A percentile compares a stretch with the other conserved stretches of the same genome.
Conservation (phyloP, 2,113 vertebrate species). For the Hymenochirus boettgeri region DNA sequence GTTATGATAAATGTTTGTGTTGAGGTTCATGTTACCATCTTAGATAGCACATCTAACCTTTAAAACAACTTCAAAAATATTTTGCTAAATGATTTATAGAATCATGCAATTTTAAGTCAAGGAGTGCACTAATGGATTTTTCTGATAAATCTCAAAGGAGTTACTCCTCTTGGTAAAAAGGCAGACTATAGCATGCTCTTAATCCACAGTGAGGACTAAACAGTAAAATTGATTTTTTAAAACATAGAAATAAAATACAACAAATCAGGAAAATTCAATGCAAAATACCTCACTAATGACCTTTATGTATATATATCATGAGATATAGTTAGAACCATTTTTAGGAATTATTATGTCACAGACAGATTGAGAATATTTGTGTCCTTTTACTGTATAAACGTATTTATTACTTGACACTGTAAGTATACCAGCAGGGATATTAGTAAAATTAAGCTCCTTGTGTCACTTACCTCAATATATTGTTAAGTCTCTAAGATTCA, state of each 20-base stretch:
- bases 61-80: conserved; percentile 66
- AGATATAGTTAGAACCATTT: too few species aligned
- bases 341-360: too few species aligned
- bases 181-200: conserved; percentile 61
- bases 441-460: too few species aligned
- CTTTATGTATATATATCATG: too few species aligned
- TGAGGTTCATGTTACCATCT: conserved; percentile 53
- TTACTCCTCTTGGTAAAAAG: conserved; percentile 68
- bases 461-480: too few species aligned
- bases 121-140: conserved; percentile 83
- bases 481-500: too few species aligned
- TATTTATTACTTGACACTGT: too few species aligned
- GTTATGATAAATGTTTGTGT: conserved; percentile 51
- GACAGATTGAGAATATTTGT: too few species aligned
- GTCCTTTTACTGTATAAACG: too few species aligned
- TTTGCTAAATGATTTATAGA: conserved; percentile 82
- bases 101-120: conserved; percentile 86
- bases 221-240: background rate
- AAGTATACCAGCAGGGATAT: too few species aligned
- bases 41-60: conserved; percentile 64
- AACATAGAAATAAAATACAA: background rate
- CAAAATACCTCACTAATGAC: background rate
- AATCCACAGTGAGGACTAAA: conserved; percentile 43
- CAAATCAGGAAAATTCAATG: background rate
- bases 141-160: conserved; percentile 68